Conservation (phyloP, 2,888 invertebrate genomes). For the Drosophila eohydei region DNA sequence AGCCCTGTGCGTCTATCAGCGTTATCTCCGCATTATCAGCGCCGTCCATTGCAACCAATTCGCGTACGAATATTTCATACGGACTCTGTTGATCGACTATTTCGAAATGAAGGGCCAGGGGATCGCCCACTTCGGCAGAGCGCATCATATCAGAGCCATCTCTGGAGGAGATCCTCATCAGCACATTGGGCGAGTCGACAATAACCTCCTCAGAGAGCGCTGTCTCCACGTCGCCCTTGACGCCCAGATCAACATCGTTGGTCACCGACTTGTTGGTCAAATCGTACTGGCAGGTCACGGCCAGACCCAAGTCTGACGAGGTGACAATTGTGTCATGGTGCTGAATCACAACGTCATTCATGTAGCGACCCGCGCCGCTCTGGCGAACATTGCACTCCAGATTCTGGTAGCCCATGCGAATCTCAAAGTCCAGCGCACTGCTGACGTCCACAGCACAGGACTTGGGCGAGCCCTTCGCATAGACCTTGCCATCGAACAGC, state of each 20-base stretch:
- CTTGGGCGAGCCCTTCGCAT: slow-evolving; percentile 94
- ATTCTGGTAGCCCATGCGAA: slow-evolving; percentile 96
- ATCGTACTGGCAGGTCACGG: slow-evolving; percentile 96
- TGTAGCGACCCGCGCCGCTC: slow-evolving; percentile 92
- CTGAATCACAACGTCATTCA: slow-evolving; percentile 96
- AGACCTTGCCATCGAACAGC: slow-evolving; percentile 87
- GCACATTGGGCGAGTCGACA: slow-evolving; percentile 97
- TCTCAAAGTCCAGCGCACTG: slow-evolving; percentile 94
- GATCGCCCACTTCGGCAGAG: slow-evolving; percentile 96
- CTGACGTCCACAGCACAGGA: slow-evolving; percentile 96
- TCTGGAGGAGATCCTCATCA: slow-evolving; percentile 95
- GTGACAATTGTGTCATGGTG: slow-evolving; percentile 98
- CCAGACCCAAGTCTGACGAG: slow-evolving; percentile 95
- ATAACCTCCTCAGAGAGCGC: slow-evolving; percentile 95
- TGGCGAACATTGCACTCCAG: slow-evolving; percentile 96
- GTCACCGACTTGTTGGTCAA: slow-evolving; percentile 96
- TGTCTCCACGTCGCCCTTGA: slow-evolving; percentile 93
- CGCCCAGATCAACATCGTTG: slow-evolving; percentile 94
- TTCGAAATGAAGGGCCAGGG: slow-evolving; percentile 95
- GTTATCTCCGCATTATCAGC: slow-evolving; percentile 96
- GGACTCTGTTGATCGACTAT: slow-evolving; percentile 96
- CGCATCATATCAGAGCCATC: slow-evolving; percentile 93
- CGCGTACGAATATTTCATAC: slow-evolving; percentile 97
- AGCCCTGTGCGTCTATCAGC: slow-evolving; percentile 95
- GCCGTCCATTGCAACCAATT: slow-evolving; percentile 97